phyloP scores from a whole-genome alignment of 1,140 invertebrate species.

The Euschistus heros region DNA sequence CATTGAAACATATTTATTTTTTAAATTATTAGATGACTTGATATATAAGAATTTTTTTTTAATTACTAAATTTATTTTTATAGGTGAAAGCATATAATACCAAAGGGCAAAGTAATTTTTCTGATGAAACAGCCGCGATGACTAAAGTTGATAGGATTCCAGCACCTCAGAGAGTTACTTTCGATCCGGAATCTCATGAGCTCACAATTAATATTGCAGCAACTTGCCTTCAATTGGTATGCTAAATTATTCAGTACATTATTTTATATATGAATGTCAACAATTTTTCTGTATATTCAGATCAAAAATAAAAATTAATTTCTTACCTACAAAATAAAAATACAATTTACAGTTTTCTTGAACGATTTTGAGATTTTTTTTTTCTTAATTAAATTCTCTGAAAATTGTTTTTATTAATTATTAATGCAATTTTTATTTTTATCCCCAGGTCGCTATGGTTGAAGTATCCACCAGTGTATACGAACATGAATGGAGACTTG shows the following conservation, averaged over 20 bases:
- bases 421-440: neutral
- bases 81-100: slow-evolving; percentile 75
- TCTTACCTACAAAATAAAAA: too few relatives aligned
- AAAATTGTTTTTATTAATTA: neutral
- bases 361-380: neutral
- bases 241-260: slow-evolving; percentile 31
- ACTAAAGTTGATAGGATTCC: slow-evolving; percentile 77
- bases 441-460: slow-evolving; percentile 32
- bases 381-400: neutral
- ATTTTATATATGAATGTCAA: neutral
- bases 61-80: slow-evolving; percentile 28
- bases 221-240: slow-evolving; percentile 61
- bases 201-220: slow-evolving; percentile 64
- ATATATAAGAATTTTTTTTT: neutral
- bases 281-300: neutral
- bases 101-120: slow-evolving; percentile 72
- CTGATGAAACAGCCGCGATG: slow-evolving; percentile 61
- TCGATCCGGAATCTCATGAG: slow-evolving; percentile 59
- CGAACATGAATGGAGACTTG: slow-evolving; percentile 53
- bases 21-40: neutral
- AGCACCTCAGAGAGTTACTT: slow-evolving; percentile 64
- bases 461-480: slow-evolving; percentile 38
- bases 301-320: too few relatives aligned
- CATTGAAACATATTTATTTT: neutral
- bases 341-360: neutral